A percentile compares a stretch with the other conserved stretches of the same genome.
These are phyloP conservation scores for Gastracanthus pulcherrimus DNA, from an alignment of 2,888 invertebrate species.

Conservation along the genomic window DNA sequence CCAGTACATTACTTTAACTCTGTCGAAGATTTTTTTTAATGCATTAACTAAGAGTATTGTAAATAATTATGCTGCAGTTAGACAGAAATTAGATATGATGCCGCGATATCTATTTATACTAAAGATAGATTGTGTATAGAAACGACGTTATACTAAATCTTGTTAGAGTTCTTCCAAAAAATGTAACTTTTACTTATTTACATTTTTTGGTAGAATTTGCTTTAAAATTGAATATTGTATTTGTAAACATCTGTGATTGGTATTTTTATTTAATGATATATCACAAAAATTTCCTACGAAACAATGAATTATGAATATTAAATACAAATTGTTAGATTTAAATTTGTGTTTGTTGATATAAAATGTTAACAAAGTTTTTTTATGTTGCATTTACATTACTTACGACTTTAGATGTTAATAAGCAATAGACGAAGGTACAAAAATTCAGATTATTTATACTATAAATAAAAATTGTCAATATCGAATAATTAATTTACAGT, in stretches of 20 bases:
- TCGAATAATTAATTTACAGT: not conserved
- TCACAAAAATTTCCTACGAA: not conserved
- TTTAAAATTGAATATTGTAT: not conserved
- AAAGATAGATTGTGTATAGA: not conserved
- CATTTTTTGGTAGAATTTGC: slow-evolving; percentile 20
- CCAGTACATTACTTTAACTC: slow-evolving; percentile 33
- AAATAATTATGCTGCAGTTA: slow-evolving; percentile 36
- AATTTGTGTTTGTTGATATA: not conserved
- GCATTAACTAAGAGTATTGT: slow-evolving; percentile 36
- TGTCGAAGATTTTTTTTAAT: slow-evolving; percentile 37
- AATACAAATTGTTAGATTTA: not conserved
- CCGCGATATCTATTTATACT: slow-evolving; percentile 15
- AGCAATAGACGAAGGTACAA: too few relatives aligned
- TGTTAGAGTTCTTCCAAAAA: slow-evolving; percentile 41
- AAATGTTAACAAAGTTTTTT: not conserved
- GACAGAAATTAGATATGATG: not conserved
- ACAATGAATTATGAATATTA: not conserved
- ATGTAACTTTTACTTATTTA: slow-evolving; percentile 25
- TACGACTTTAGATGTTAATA: not conserved
- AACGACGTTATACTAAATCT: not conserved
- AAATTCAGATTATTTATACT: not conserved
- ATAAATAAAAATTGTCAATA: not conserved
- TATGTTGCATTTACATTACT: not conserved
- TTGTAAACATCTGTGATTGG: slow-evolving; percentile 23
- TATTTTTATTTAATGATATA: slow-evolving; percentile 18